Evolutionary conservation across 2,113 vertebrate genomes (phyloP).

Genomic region (Zingel zingel): DNA sequence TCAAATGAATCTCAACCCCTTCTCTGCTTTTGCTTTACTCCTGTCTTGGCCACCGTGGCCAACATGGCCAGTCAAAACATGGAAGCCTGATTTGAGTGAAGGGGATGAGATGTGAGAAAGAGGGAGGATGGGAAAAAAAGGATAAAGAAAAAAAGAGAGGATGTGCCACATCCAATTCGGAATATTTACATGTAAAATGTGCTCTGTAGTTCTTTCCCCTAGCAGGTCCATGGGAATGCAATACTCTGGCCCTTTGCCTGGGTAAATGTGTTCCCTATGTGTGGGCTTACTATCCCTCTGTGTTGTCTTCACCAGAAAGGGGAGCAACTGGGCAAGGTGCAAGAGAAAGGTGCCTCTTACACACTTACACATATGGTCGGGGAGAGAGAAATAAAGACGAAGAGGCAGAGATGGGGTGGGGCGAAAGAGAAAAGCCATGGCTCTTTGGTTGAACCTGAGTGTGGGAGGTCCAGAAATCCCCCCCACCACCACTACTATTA

Average conservation of each 20-base stretch:
- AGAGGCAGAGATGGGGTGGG: slow-evolving; percentile 54
- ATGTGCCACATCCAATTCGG: slow-evolving; percentile 78
- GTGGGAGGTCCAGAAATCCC: slow-evolving; percentile 80
- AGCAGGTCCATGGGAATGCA: slow-evolving; percentile 76
- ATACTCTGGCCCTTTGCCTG: slow-evolving; percentile 77
- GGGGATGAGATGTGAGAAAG: slow-evolving; percentile 73
- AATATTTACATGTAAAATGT: slow-evolving; percentile 78
- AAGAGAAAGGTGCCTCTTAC: slow-evolving; percentile 68
- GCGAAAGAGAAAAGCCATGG: slow-evolving; percentile 68
- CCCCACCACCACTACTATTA: slow-evolving; percentile 73
- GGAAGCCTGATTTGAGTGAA: slow-evolving; percentile 69
- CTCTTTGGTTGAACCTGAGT: slow-evolving; percentile 79
- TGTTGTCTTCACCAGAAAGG: slow-evolving; percentile 66
- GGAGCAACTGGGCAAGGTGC: slow-evolving; percentile 66
- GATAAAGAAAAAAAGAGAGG: slow-evolving; percentile 48
- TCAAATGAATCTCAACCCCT: slow-evolving; percentile 63
- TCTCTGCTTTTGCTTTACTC: slow-evolving; percentile 71
- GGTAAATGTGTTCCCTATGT: slow-evolving; percentile 81
- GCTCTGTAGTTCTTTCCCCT: slow-evolving; percentile 67
- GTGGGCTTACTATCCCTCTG: slow-evolving; percentile 60
- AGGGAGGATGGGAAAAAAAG: slow-evolving; percentile 42
- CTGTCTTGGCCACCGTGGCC: slow-evolving; percentile 69
- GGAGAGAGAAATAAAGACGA: slow-evolving; percentile 18
- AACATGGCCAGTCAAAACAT: slow-evolving; percentile 70
- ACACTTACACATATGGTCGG: slow-evolving; percentile 61